Evolutionary conservation across 2,113 vertebrate genomes (phyloP).

Genomic region (Callipepla californica): DNA sequence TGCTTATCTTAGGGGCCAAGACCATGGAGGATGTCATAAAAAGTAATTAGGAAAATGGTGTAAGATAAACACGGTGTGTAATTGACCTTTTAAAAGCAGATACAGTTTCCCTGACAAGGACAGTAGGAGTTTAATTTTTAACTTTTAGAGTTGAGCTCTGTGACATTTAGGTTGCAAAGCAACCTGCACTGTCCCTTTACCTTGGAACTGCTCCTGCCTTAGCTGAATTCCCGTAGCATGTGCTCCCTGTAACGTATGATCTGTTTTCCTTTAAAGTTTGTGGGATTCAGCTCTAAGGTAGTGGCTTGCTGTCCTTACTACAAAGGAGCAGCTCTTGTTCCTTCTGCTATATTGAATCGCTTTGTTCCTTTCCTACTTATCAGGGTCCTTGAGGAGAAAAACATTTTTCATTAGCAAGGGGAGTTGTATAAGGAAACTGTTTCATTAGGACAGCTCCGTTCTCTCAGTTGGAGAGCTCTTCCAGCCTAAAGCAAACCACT

Average conservation of each 20-base stretch:
- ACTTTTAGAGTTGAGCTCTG: neutral
- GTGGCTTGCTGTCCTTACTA: neutral
- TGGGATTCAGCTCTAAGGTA: neutral
- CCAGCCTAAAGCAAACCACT: neutral
- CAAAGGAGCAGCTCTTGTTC: neutral
- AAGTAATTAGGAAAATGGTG: neutral
- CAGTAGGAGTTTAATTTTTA: neutral
- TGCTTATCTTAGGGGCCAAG: neutral
- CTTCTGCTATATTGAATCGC: fast-evolving
- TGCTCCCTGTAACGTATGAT: neutral
- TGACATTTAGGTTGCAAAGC: neutral
- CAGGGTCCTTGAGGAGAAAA: neutral
- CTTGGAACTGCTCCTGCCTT: neutral
- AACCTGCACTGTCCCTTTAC: neutral
- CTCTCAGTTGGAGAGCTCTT: neutral
- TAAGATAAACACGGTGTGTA: neutral
- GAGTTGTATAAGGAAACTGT: neutral
- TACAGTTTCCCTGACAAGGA: neutral
- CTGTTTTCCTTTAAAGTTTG: neutral
- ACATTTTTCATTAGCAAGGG: neutral
- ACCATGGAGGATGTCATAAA: neutral
- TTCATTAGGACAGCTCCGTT: neutral
- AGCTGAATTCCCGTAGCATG: neutral
- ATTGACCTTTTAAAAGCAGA: neutral
- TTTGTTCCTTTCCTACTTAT: neutral